These are phyloP conservation scores for Troglohyphantes excavatus DNA, from an alignment of 2,888 invertebrate genomes.

Conservation along the genomic window DNA sequence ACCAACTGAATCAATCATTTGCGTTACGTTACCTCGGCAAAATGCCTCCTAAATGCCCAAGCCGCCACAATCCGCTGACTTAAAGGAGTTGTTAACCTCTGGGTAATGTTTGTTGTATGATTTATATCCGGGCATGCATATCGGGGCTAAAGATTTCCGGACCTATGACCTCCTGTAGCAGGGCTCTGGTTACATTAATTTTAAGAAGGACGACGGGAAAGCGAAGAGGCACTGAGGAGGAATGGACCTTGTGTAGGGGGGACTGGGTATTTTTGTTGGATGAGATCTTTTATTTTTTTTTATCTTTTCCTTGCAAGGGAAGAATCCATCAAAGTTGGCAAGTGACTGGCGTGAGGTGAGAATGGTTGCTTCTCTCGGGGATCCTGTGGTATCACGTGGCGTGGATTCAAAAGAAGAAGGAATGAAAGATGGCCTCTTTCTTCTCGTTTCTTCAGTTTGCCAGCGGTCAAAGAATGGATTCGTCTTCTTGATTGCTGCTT, in stretches of 20 bases:
- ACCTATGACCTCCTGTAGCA: slow-evolving; percentile 4
- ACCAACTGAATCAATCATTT: slow-evolving; percentile 26
- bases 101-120: slow-evolving; percentile 15
- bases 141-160: slow-evolving; percentile 8
- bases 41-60: not conserved
- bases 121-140: slow-evolving; percentile 22
- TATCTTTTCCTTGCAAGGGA: not conserved
- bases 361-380: slow-evolving; percentile 47
- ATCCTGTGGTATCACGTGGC: slow-evolving; percentile 25
- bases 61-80: not conserved
- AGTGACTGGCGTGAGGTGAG: slow-evolving; percentile 75
- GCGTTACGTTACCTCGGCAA: slow-evolving; percentile 7
- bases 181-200: slow-evolving; percentile 40
- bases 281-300: not conserved
- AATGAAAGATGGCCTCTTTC: not conserved
- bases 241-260: not conserved
- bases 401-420: slow-evolving; percentile 20
- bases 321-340: slow-evolving; percentile 74
- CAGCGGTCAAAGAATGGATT: slow-evolving; percentile 43
- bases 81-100: slow-evolving; percentile 58
- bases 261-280: not conserved
- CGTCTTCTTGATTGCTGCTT: not conserved
- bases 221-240: not conserved
- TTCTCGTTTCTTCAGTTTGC: not conserved
- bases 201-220: not conserved